These are phyloP conservation scores for Taeniopygia guttata DNA, from an alignment of 2,797 vertebrate species.

Conservation along the genomic window DNA sequence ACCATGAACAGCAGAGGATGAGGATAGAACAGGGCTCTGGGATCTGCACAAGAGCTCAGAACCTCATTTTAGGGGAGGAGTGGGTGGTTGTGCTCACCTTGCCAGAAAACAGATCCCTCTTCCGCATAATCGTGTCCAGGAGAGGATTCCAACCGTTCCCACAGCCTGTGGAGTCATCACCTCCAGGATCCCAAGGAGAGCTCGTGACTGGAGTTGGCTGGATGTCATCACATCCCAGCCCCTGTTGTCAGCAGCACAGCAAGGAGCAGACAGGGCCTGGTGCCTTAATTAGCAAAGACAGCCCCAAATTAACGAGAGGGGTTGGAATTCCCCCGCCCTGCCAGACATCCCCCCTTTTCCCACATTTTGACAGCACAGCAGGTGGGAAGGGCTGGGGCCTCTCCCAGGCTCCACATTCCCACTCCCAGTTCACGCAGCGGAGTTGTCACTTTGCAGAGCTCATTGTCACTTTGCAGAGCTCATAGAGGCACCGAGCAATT, in stretches of 20 bases:
- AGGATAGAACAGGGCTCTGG: not conserved
- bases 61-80: not conserved
- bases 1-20: not conserved
- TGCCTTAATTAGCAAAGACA: slow-evolving; percentile 25
- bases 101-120: not conserved
- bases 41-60: accelerated
- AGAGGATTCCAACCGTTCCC: not conserved
- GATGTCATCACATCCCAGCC: not conserved
- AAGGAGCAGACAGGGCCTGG: not conserved
- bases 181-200: not conserved
- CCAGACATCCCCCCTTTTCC: not conserved
- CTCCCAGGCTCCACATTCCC: not conserved
- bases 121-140: not conserved
- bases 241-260: not conserved
- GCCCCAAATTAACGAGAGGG: not conserved
- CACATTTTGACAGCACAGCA: slow-evolving; percentile 19
- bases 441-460: slow-evolving; percentile 14
- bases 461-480: not conserved
- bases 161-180: accelerated
- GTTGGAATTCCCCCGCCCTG: not conserved
- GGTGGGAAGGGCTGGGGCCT: not conserved
- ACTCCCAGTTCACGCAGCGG: accelerated
- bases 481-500: not conserved
- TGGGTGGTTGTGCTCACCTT: not conserved
- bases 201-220: not conserved